Evolutionary conservation across 2,888 invertebrate species (phyloP).

Genomic region (Pterobdella sp.): DNA sequence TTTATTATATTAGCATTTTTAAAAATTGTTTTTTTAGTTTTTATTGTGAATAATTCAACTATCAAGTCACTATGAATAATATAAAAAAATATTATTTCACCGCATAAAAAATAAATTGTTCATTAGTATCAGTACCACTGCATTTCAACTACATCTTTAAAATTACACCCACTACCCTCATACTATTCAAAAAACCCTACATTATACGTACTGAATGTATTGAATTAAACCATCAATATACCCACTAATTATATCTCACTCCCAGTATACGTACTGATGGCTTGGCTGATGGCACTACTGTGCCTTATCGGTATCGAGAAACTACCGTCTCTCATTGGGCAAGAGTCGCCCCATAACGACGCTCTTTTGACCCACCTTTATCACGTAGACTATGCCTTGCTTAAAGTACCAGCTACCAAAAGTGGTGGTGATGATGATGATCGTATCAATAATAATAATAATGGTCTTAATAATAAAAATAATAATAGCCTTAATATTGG

Average conservation of each 20-base stretch:
- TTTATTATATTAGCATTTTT: too few relatives aligned
- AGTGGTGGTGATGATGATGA: neutral
- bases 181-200: too few relatives aligned
- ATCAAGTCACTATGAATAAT: too few relatives aligned
- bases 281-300: slow-evolving; percentile 11
- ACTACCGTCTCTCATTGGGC: slow-evolving; percentile 1
- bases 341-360: neutral
- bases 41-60: too few relatives aligned
- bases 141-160: too few relatives aligned
- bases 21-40: too few relatives aligned
- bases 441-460: neutral
- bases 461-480: neutral
- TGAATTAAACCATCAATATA: too few relatives aligned
- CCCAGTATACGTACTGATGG: slow-evolving; percentile 9
- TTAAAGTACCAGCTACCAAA: neutral
- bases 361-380: neutral
- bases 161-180: too few relatives aligned
- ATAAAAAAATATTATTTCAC: too few relatives aligned
- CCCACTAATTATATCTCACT: neutral
- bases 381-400: neutral
- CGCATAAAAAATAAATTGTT: too few relatives aligned
- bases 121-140: too few relatives aligned
- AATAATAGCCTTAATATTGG: neutral
- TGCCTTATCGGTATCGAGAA: neutral
- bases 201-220: too few relatives aligned